Conservation (phyloP, 2,888 invertebrate genomes). For the Meteorus cinctellus region DNA sequence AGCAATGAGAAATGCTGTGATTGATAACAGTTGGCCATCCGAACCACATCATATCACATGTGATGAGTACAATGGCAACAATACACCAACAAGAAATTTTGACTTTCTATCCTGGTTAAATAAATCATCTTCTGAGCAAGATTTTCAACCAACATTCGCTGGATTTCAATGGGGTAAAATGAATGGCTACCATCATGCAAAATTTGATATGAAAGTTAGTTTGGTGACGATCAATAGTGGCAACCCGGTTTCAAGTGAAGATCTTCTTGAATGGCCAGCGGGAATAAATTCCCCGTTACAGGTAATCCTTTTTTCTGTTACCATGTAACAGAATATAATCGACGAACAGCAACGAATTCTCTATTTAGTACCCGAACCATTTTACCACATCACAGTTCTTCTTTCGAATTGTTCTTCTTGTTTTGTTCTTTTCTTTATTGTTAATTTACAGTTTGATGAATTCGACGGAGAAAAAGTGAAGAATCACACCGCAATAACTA, state of each 20-base stretch:
- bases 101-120: slow-evolving; percentile 74
- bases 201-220: slow-evolving; percentile 60
- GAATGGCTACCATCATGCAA: slow-evolving; percentile 65
- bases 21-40: slow-evolving; percentile 82
- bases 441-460: not conserved
- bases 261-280: slow-evolving; percentile 86
- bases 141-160: slow-evolving; percentile 61
- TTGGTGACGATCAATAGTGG: slow-evolving; percentile 82
- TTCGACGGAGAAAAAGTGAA: slow-evolving; percentile 72
- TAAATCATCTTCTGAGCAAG: slow-evolving; percentile 45
- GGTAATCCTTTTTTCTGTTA: slow-evolving; percentile 55
- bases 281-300: slow-evolving; percentile 81
- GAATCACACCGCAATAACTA: slow-evolving; percentile 86
- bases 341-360: not conserved
- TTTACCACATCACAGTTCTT: too few relatives aligned
- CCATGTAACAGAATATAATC: slow-evolving; percentile 1
- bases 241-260: slow-evolving; percentile 81
- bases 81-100: slow-evolving; percentile 83
- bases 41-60: slow-evolving; percentile 85
- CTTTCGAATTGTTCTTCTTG: slow-evolving; percentile 2
- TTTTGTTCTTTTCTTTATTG: not conserved
- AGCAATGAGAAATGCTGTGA: slow-evolving; percentile 66
- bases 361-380: not conserved
- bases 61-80: slow-evolving; percentile 85
- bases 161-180: slow-evolving; percentile 60